Evolutionary conservation across 2,888 invertebrate genomes (phyloP).

Genomic region (Papilio demoleus): DNA sequence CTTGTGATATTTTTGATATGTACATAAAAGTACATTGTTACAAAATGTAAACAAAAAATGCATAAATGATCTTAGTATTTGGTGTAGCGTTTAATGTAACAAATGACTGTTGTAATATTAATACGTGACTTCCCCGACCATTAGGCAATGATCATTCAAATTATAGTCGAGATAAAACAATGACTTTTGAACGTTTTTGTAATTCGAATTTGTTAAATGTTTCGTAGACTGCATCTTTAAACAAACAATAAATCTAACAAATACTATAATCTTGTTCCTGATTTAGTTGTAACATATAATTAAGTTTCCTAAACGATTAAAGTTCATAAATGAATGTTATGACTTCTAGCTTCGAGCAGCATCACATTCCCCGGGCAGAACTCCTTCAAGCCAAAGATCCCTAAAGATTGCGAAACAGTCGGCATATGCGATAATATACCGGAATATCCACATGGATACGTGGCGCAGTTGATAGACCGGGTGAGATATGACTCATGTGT

Average conservation of each 20-base stretch:
- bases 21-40: conserved; percentile 12
- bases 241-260: too few relatives aligned
- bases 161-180: conserved; percentile 2
- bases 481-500: conserved; percentile 46
- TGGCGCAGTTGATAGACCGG: conserved; percentile 51
- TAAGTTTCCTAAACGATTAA: too few relatives aligned
- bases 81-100: background rate
- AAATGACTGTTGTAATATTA: background rate
- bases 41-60: conserved; percentile 13
- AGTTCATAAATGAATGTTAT: too few relatives aligned
- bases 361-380: conserved; percentile 15
- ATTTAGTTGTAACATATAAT: too few relatives aligned
- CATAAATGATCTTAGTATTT: background rate
- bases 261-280: too few relatives aligned
- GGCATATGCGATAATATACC: conserved; percentile 63
- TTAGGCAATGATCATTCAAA: conserved; percentile 9
- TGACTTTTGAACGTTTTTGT: background rate
- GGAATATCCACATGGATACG: conserved; percentile 61
- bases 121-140: conserved; percentile 1
- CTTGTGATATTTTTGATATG: too few relatives aligned
- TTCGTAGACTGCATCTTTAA: background rate
- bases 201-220: background rate
- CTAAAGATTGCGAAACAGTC: conserved; percentile 53
- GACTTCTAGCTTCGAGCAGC: conserved; percentile 1
- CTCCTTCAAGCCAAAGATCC: conserved; percentile 49